Evolutionary conservation across 2,888 invertebrate genomes (phyloP), one percentile per base, ranked within the genome.

Genomic region (Schizaphis graminum): DNA sequence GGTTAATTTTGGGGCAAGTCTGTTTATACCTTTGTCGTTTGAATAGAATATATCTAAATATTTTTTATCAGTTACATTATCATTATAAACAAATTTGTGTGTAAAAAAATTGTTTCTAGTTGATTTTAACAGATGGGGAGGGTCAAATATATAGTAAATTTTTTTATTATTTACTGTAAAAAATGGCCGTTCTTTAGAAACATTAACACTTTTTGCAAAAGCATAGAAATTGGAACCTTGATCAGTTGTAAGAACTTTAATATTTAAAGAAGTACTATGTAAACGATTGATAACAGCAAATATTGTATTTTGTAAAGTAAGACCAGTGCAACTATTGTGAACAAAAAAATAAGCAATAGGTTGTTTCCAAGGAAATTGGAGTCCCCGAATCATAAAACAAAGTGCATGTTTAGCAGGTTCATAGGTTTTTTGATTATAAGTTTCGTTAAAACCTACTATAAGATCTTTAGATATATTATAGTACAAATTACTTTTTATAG

Each of bases 311-410:
- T 90, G 44, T 16, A 90, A 90, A 47, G 13, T 11, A 47, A 90
- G 3, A 49, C 90, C 90, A 28, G 47, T 67, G 21, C 47, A 67
- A 49, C 28, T 90, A 47, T 90, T 67, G 35, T 67, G 35, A 47
- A 90, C 49, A 90, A 90, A 90, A 90, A 13, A 90, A 67, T 90
- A 67, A 28, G 90, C n/a, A n/a, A 90, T 47, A 28, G 61, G 89
- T 41, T 57, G 41, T 89, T 89, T 89, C 89, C 61, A 89, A 61
- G 8, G 24, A 89, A 67, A 61, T 90, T 90, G 67, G 44, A 67
- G 44, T 44, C 67, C 57, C 1, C 67, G 24, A n/a, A 90, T n/a
- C 90, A 90, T 90, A 90, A 47, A 90, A 90, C 67, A 90, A 53
- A 90, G 57, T n/a, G 16, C 61, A 90, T 90, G 28, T 47, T 90